These are phyloP conservation scores for Pyxicephalus adspersus DNA, from an alignment of 2,113 vertebrate genomes.

Conservation along the genomic window DNA sequence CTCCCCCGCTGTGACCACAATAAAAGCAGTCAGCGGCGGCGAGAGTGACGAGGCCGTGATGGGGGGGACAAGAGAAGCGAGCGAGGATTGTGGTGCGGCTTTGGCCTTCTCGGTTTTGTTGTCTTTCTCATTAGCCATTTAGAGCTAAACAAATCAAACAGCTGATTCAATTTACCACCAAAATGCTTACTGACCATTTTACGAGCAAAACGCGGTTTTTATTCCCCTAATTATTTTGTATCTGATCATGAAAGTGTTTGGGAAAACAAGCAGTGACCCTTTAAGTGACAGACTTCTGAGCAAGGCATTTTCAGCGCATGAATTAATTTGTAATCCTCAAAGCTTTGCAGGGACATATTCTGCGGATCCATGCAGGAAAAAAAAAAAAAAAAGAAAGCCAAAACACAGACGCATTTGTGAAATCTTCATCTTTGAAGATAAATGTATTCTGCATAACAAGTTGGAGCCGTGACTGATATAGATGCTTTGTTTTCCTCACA, in stretches of 20 bases:
- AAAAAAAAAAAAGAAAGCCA: too few relatives aligned
- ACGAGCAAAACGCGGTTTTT: background rate
- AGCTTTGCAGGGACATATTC: background rate
- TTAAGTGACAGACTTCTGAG: background rate
- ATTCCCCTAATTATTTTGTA: background rate
- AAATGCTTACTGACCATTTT: background rate
- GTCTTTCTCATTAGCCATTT: background rate
- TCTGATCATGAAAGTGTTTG: background rate
- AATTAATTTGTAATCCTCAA: slow-evolving; percentile 34
- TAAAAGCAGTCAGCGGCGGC: background rate
- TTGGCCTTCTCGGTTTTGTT: background rate
- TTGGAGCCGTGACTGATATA: background rate
- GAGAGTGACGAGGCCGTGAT: background rate
- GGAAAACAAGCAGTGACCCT: background rate
- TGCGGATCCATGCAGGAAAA: background rate
- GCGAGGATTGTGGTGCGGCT: too few relatives aligned
- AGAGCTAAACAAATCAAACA: background rate
- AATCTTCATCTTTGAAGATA: slow-evolving; percentile 27
- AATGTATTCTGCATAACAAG: slow-evolving; percentile 16
- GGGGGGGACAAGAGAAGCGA: too few relatives aligned
- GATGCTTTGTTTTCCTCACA: background rate
- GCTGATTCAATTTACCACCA: background rate
- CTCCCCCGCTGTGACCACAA: background rate
- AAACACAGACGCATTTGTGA: background rate
- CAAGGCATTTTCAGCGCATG: background rate